Evolutionary conservation across 2,888 invertebrate genomes (phyloP), one percentile per base, ranked within the genome.

Genomic region (Asteroscopus sphinx): DNA sequence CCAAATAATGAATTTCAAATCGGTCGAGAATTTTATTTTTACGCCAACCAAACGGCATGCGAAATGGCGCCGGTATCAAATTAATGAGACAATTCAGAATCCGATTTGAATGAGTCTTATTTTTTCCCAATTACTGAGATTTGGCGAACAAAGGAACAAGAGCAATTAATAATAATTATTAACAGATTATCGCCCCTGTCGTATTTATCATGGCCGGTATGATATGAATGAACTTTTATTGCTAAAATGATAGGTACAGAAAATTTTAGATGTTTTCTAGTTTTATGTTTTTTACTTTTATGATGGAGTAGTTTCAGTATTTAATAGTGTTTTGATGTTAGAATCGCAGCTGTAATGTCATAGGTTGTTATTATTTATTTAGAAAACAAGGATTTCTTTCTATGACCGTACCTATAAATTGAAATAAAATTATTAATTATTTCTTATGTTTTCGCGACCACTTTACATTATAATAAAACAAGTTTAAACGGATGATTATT

Each of bases 81-180:
- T 66, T 64, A 72, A 68, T 64, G 67, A 60, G 64, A 64, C 44
- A 49, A 46, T 53, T 44, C 40, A 12, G 41, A 69, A 61, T 67
- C 53, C 41, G 33, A 58, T 52, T 70, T 49, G 15, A 56, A 55
- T 76, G 65, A 70, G 67, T 74, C 67, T 60, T 68, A 48, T 74
- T 77, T 70, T 70, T 63, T 36, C 53, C 57, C 65, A 70, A 66
- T 70, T 64, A 73, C 37, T 55, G 21, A 61, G 67, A 62, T 77
- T 63, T 46, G 6, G 35, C 37, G 51, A 53, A 62, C 44, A 63
- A 57, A 53, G 57, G 56, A 70, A 71, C 58, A 70, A 63, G 59
- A 55, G 61, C 70, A 56, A 80, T 81, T 76, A 71, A 78, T 81
- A 77, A 68, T 69, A 77, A 81, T 81, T 79, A 77, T 69, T 73